Evolutionary conservation across 2,888 invertebrate species (phyloP).

Genomic region (Brachyptera risi): DNA sequence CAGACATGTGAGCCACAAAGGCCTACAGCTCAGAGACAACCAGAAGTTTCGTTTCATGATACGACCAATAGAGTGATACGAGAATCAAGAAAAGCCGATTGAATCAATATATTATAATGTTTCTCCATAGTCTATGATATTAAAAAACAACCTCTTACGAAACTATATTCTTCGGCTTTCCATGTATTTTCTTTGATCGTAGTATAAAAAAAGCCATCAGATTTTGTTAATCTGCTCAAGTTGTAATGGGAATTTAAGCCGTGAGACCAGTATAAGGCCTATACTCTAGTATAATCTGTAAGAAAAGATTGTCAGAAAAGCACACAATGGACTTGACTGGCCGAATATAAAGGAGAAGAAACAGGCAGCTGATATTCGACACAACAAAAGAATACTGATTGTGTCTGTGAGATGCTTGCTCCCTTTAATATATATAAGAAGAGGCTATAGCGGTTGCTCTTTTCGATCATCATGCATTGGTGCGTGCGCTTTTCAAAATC

Average conservation of each 20-base stretch:
- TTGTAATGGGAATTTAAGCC: slow-evolving; percentile 12
- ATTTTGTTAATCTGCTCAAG: slow-evolving; percentile 14
- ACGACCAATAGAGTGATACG: too few species aligned
- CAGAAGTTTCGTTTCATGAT: too few species aligned
- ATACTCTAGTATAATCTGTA: slow-evolving; percentile 20
- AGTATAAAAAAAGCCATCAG: slow-evolving; percentile 5
- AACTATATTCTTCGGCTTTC: not conserved
- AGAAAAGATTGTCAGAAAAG: slow-evolving; percentile 25
- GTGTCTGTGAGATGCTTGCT: too few species aligned
- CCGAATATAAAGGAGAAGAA: slow-evolving; percentile 22
- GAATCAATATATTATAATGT: slow-evolving; percentile 6
- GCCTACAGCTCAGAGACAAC: too few species aligned
- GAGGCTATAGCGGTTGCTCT: slow-evolving; percentile 25
- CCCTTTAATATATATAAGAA: slow-evolving; percentile 10
- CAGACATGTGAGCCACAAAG: too few species aligned
- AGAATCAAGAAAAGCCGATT: too few species aligned
- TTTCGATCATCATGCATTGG: slow-evolving; percentile 23
- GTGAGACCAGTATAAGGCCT: not conserved
- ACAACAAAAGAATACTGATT: slow-evolving; percentile 14
- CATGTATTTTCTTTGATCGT: slow-evolving; percentile 2
- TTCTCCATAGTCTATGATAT: too few species aligned
- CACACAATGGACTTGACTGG: slow-evolving; percentile 27
- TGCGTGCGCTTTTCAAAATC: slow-evolving; percentile 29
- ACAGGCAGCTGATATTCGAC: slow-evolving; percentile 23
- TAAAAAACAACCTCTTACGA: not conserved